phyloP scores from a whole-genome alignment of 2,888 invertebrate species.

The Baccha elongata region DNA sequence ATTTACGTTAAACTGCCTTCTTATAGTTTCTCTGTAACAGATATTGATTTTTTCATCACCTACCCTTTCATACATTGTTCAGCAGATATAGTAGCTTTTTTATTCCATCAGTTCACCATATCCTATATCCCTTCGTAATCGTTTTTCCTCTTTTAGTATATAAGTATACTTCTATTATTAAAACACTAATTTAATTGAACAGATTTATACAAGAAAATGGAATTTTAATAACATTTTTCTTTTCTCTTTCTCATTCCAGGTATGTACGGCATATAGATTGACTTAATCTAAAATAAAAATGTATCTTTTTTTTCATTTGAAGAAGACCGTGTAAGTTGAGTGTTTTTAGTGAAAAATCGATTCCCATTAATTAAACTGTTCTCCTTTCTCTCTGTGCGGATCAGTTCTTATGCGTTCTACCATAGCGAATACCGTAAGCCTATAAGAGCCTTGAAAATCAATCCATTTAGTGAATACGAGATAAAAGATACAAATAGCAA shows the following conservation, averaged over 20 bases:
- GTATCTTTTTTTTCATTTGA: conserved; percentile 27
- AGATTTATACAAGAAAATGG: conserved; percentile 40
- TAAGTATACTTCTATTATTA: background rate
- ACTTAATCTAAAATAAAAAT: conserved; percentile 21
- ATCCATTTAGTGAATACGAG: conserved; percentile 48
- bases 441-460: conserved; percentile 52
- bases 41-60: background rate
- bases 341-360: conserved; percentile 59
- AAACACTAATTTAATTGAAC: conserved; percentile 38
- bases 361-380: conserved; percentile 57
- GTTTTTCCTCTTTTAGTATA: background rate
- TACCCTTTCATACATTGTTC: conserved; percentile 31
- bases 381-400: background rate
- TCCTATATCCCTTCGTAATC: background rate
- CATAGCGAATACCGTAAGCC: conserved; percentile 16
- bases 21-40: too few relatives aligned
- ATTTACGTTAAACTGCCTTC: too few relatives aligned
- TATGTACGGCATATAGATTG: conserved; percentile 38
- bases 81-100: conserved; percentile 9
- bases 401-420: conserved; percentile 14
- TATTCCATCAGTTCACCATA: background rate
- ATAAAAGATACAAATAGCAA: conserved; percentile 52
- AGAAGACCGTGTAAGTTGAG: conserved; percentile 38
- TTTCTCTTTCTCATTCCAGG: conserved; percentile 51
- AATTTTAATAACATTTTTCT: conserved; percentile 47